Base-by-base conservation (phyloP, 2,113 vertebrate species). In the Hiodon alosoides region DNA sequence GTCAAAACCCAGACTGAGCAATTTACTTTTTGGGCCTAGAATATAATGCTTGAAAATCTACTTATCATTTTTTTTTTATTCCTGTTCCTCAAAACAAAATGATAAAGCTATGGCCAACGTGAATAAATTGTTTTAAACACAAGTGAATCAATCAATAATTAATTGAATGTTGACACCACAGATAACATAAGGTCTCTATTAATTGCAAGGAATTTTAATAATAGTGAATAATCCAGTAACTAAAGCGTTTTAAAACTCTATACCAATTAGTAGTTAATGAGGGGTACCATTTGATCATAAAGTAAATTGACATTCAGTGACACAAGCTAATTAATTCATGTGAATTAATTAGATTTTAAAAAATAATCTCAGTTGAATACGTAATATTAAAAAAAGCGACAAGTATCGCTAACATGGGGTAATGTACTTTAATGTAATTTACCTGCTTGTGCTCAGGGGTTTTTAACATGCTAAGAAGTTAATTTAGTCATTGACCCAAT, bases 321-420 rank as follows among this genome's bases (percentile, higher is more conserved):
- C 81, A 81, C 79, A 83, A 86, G 84, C 87, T 78, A 87, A 86
- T 84, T 79, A 83, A 84, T 80, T 86, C 87, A 80, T 79, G 83
- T 81, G 71, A 86, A 89, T 87, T 81, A 88, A 84, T 84, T 84
- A 83, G 79, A 71, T 80, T 81, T 84, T 74, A 79, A 78, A 64
- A 52, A 59, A 73, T 73, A 14, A 31, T 79, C 81, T 85, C 71
- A 71, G 74, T 51, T 78, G 78, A 75, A 81, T 58, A 47, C 76
- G 69, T 79, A 78, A 71, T 78, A 86, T 78, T 78, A 77, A 75
- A 76, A 84, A 79, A 77, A 83, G 85, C n/a, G 31, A 31, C 71
- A 10, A 72, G 47, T 60, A 3, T 50, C 7, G 6, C n/a, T 31
- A 88, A 31, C 31, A 31, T 31, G 31, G 81, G 81, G 82, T 71